Evolutionary conservation across 2,888 invertebrate species (phyloP).

Genomic region (Ennomos fuscantarius): DNA sequence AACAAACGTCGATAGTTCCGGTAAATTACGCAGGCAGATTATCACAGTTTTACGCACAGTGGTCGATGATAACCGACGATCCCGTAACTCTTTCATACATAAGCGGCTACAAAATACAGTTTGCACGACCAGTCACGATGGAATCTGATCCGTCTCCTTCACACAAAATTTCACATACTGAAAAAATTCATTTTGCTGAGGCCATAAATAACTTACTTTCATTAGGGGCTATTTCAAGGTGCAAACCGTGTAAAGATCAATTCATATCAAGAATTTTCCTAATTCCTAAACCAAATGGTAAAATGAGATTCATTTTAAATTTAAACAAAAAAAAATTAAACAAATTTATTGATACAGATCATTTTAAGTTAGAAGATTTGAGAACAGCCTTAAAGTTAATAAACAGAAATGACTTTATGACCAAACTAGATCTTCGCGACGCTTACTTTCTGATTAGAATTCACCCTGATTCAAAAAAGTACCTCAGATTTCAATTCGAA

Average conservation of each 20-base stretch:
- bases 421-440: neutral
- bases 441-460: constrained; percentile 14
- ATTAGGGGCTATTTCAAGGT: neutral
- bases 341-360: neutral
- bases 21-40: too few relatives aligned
- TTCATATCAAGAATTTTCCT: neutral
- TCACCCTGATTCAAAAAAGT: constrained; percentile 10
- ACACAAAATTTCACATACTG: too few relatives aligned
- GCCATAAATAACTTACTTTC: neutral
- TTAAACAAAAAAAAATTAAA: constrained; percentile 2
- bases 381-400: neutral
- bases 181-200: neutral
- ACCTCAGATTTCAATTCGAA: constrained; percentile 16
- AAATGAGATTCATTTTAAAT: neutral
- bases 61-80: too few relatives aligned
- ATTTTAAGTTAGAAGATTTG: constrained; percentile 4
- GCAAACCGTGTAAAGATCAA: neutral
- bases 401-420: neutral
- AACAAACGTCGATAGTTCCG: too few relatives aligned
- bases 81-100: too few relatives aligned
- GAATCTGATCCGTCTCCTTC: too few relatives aligned
- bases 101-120: too few relatives aligned
- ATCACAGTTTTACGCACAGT: too few relatives aligned
- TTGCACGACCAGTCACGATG: too few relatives aligned
- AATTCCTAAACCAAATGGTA: neutral